Evolutionary conservation across 2,888 invertebrate species (phyloP), one percentile per base, ranked within the genome.

Genomic region (Sycophila texana): DNA sequence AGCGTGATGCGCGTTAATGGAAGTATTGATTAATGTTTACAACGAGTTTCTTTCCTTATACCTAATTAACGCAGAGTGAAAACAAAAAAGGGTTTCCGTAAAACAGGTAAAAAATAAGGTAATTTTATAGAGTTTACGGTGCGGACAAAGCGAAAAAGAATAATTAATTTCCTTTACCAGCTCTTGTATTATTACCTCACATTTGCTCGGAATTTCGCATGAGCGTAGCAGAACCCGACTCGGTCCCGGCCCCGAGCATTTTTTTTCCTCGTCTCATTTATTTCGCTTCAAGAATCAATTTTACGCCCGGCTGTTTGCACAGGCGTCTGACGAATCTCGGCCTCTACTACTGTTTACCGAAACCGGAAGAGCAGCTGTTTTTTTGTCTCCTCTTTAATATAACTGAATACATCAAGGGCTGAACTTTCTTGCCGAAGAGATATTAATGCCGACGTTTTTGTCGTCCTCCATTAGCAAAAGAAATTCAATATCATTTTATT

Each of bases 311-410:
- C 49, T 65, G 49, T 71, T 71, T 57, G 58, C 70, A 20, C 49
- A 16, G 58, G 13, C 58, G 70, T 57, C 70, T 71, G 70, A 49
- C 70, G 70, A 47, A 53, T 71, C 58, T 49, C 66, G 70, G n/a
- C 51, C 55, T 22, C 16, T 71, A 58, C 70, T 58, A 30, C 58
- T 71, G 70, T 58, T 58, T 47, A 58, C 22, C 58, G 16, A 58
- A 58, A 58, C 58, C 39, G 57, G 22, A 71, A 47, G 58, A 7
- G 12, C 39, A 58, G 57, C n/a, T n/a, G 13, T 22, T 79, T 66
- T 26, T 79, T 60, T 10, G 39, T 10, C 68, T 74, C 74, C 84
- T 80, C 82, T 82, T 81, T 80, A 47, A 60, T 53, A 53, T n/a
- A 53, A 53, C 16, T 53, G 53, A 53, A 53, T 53, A n/a, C 53